Evolutionary conservation across 2,888 invertebrate species (phyloP), one percentile per base, ranked within the genome.

Genomic region (Acanthoscelides obtectus): DNA sequence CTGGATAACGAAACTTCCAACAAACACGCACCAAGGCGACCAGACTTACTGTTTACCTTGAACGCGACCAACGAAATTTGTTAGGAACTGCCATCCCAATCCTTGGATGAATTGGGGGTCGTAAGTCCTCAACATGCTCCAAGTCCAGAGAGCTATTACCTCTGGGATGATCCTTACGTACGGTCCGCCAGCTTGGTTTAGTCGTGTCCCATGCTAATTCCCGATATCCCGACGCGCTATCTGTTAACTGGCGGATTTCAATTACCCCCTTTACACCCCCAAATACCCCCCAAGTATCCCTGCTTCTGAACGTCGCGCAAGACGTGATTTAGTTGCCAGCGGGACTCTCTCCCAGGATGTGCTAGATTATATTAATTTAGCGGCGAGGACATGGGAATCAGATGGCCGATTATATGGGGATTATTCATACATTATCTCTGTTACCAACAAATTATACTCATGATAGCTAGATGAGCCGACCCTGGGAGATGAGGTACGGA

Each of bases 161-260:
- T 82, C 77, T 73, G 82, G 84, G 83, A 84, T 84, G 84, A 84
- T 82, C 84, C 82, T 82, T 83, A 83, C 83, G 82, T 83, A 84
- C 83, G 83, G 83, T 81, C 81, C 45, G 6, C 17, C 17, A 12
- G 45, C 5, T 12, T 17, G 5, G 45, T 17, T 12, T 45, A 1
- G 8, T 12, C 17, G 45, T 78, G 78, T 83, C 82, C 81, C 79
- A 81, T 82, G 81, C 82, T 83, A 83, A 84, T 83, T 83, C 81
- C 77, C 78, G 79, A 79, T 79, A 78, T 72, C 78, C 73, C 71
- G 67, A 72, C 71, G 72, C 75, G 74, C 72, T 75, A 76, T 75
- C 76, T 75, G 76, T 73, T 75, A 65, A 67, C 71, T 12, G 45
- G 17, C 72, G 71, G 73, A 76, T 77, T 77, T 77, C 78, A 78